These are phyloP conservation scores for Poeciliopsis infans DNA, from an alignment of 2,797 vertebrate species.

Conservation along the genomic window DNA sequence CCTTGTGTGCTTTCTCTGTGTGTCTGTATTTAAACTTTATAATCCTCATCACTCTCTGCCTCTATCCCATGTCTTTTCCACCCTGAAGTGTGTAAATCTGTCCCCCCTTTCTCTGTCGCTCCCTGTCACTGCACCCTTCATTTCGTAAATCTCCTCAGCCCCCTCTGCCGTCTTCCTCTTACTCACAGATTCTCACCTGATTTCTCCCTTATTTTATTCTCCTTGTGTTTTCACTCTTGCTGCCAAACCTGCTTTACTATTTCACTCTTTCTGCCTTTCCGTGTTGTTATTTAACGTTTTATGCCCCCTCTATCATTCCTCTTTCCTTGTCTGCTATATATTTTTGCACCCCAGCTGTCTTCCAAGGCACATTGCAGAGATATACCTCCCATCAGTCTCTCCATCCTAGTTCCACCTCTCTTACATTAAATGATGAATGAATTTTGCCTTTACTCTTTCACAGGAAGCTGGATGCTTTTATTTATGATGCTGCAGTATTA, in stretches of 20 bases:
- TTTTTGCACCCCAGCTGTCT: slow-evolving; percentile 49
- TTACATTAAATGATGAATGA: slow-evolving; percentile 71
- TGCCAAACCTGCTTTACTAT: slow-evolving; percentile 52
- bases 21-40: slow-evolving; percentile 79
- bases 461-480: slow-evolving; percentile 95
- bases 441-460: slow-evolving; percentile 62
- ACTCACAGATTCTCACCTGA: slow-evolving; percentile 61
- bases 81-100: slow-evolving; percentile 77
- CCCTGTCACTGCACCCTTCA: slow-evolving; percentile 57
- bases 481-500: slow-evolving; percentile 93
- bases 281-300: slow-evolving; percentile 66
- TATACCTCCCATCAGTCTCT: slow-evolving; percentile 46
- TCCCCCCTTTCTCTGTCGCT: slow-evolving; percentile 26
- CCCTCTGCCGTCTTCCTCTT: slow-evolving; percentile 54
- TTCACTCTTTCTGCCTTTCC: slow-evolving; percentile 52
- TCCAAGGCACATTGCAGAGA: slow-evolving; percentile 35
- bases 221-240: slow-evolving; percentile 61
- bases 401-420: slow-evolving; percentile 37
- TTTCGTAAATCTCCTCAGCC: slow-evolving; percentile 59
- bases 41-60: slow-evolving; percentile 77
- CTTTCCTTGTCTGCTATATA: slow-evolving; percentile 38
- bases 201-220: slow-evolving; percentile 69
- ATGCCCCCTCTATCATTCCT: slow-evolving; percentile 47
- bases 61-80: slow-evolving; percentile 70
- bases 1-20: slow-evolving; percentile 49